Percentiles rank a stretch among this genome's conserved stretches.
phyloP scores from a whole-genome alignment of 2,888 invertebrate genomes.

The Philereme transversata region DNA sequence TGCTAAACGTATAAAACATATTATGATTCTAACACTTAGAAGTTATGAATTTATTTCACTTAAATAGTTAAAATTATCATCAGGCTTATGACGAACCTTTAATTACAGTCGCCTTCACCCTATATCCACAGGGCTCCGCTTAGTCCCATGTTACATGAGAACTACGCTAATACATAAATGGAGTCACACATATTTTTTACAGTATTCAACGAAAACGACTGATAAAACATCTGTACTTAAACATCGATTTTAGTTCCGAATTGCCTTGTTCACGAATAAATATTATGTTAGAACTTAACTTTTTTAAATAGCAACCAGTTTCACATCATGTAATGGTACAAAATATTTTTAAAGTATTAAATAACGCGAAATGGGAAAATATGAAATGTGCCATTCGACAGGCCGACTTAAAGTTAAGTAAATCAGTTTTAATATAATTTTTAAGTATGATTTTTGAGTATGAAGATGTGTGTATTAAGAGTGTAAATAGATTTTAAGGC shows the following conservation, averaged over 20 bases:
- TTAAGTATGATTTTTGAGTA: conserved; percentile 25
- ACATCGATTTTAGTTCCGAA: too few species aligned
- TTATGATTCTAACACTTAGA: conserved; percentile 6
- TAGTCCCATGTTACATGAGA: too few species aligned
- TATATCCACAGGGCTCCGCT: too few species aligned
- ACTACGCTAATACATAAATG: too few species aligned
- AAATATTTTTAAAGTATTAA: conserved; percentile 58
- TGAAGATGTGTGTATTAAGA: conserved; percentile 6
- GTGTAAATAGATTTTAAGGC: conserved; percentile 31
- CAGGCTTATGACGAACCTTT: too few species aligned
- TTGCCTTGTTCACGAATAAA: too few species aligned
- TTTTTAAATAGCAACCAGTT: conserved; percentile 26
- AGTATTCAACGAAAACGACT: too few species aligned
- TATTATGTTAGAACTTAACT: conserved; percentile 5
- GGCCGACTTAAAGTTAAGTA: conserved; percentile 55
- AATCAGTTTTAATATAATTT: too few species aligned
- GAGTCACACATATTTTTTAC: too few species aligned
- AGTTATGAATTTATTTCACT: conserved; percentile 1
- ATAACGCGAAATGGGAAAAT: conserved; percentile 42
- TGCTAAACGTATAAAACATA: conserved; percentile 7
- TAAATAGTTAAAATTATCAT: too few species aligned
- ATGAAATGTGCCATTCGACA: conserved; percentile 73
- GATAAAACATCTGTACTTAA: too few species aligned
- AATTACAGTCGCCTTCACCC: too few species aligned
- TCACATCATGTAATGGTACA: conserved; percentile 63